phyloP scores from a whole-genome alignment of 2,797 vertebrate genomes.

The Anguilla marmorata region DNA sequence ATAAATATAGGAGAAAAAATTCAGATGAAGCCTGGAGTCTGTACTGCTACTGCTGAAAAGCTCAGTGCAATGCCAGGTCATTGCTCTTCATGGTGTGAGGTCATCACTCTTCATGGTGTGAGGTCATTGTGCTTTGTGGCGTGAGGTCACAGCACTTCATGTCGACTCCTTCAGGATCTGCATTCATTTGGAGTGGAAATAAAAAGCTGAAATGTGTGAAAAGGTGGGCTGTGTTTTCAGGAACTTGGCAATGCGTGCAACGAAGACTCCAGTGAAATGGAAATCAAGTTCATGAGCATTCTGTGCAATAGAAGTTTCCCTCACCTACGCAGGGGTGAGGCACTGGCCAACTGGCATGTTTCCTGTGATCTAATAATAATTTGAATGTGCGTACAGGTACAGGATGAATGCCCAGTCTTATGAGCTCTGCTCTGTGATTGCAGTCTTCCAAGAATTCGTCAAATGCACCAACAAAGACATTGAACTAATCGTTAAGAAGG shows the following conservation, averaged over 20 bases:
- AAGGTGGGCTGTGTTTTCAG: conserved; percentile 59
- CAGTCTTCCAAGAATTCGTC: conserved; percentile 97
- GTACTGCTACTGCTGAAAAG: not conserved
- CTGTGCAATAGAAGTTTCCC: conserved; percentile 92
- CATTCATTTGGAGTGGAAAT: conserved; percentile 12
- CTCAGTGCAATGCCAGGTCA: not conserved
- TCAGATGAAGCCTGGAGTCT: not conserved
- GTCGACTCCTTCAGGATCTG: not conserved
- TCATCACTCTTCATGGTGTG: not conserved
- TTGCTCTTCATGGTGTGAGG: not conserved
- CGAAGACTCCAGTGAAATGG: conserved; percentile 84
- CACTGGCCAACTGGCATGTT: not conserved
- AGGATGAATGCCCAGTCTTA: not conserved
- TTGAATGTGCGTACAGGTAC: not conserved
- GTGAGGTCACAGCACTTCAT: not conserved
- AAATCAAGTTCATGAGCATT: conserved; percentile 91
- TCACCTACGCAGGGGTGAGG: conserved; percentile 88
- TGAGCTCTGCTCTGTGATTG: conserved; percentile 17
- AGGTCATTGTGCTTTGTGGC: not conserved
- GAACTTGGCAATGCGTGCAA: conserved; percentile 85
- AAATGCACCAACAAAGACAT: conserved; percentile 91
- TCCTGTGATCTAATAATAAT: not conserved
- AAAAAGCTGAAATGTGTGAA: conserved; percentile 19
- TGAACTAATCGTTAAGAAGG: conserved; percentile 92
- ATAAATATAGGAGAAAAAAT: not conserved